These are phyloP conservation scores for Rhynchophorus ferrugineus DNA, from an alignment of 1,140 invertebrate species.

Conservation along the genomic window DNA sequence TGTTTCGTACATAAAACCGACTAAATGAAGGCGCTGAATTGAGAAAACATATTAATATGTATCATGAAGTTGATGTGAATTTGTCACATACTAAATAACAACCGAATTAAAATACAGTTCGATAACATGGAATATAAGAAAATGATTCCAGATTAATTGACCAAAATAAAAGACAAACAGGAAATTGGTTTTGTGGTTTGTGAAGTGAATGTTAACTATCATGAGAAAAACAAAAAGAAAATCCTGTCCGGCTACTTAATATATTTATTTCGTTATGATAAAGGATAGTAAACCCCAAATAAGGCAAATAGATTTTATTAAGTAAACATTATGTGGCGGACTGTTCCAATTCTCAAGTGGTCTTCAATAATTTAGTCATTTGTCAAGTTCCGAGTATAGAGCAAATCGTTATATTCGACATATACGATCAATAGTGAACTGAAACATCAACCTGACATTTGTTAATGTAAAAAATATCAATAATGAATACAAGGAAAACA, in stretches of 20 bases:
- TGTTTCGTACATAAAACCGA: too few species aligned
- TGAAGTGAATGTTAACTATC: not conserved
- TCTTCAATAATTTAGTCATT: not conserved
- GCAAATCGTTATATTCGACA: not conserved
- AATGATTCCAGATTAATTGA: not conserved
- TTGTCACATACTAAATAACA: too few species aligned
- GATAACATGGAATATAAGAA: not conserved
- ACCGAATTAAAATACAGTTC: too few species aligned
- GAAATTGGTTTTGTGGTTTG: slow-evolving; percentile 3
- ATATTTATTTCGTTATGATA: too few species aligned
- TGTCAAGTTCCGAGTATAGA: not conserved
- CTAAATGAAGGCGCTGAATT: too few species aligned
- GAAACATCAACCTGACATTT: not conserved
- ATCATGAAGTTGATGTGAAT: too few species aligned
- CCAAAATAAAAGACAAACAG: slow-evolving; percentile 4
- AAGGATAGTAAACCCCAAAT: not conserved
- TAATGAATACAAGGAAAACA: too few species aligned
- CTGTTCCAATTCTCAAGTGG: not conserved
- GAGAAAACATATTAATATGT: too few species aligned
- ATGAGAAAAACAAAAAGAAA: not conserved
- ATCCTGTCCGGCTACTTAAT: not conserved
- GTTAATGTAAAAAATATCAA: too few species aligned
- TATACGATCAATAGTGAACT: not conserved
- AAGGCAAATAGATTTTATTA: not conserved
- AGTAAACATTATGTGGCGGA: not conserved